These are phyloP conservation scores for Lumbricus terrestris DNA, from an alignment of 2,888 invertebrate species.

Conservation along the genomic window DNA sequence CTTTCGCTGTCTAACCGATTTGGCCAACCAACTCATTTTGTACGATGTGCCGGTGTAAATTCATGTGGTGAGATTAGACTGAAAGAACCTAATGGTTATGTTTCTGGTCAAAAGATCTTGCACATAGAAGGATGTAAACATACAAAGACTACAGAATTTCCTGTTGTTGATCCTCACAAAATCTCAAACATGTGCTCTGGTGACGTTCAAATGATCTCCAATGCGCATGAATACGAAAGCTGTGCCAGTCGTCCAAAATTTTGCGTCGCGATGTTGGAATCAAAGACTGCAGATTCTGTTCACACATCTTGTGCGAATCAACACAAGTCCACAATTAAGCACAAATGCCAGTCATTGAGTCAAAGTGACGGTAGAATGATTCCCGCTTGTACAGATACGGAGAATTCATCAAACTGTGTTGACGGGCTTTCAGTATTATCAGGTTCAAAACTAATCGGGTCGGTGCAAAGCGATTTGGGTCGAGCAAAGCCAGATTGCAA, in stretches of 20 bases:
- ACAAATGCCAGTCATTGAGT: background rate
- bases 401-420: background rate
- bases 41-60: background rate
- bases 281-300: background rate
- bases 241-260: background rate
- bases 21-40: background rate
- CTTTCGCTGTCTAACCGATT: background rate
- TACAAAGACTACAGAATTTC: background rate
- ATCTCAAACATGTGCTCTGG: background rate
- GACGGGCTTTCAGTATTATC: background rate
- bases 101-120: background rate
- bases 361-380: no score
- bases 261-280: background rate
- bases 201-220: background rate
- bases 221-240: background rate
- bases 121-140: background rate
- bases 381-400: background rate
- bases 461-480: background rate
- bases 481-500: background rate
- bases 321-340: background rate
- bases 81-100: background rate
- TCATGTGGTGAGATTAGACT: background rate
- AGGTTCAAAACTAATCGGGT: background rate
- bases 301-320: background rate
- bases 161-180: background rate